A percentile compares a stretch with the other conserved stretches of the same genome.
These are phyloP conservation scores for Siniperca knerii DNA, from an alignment of 2,113 vertebrate genomes.

Conservation along the genomic window DNA sequence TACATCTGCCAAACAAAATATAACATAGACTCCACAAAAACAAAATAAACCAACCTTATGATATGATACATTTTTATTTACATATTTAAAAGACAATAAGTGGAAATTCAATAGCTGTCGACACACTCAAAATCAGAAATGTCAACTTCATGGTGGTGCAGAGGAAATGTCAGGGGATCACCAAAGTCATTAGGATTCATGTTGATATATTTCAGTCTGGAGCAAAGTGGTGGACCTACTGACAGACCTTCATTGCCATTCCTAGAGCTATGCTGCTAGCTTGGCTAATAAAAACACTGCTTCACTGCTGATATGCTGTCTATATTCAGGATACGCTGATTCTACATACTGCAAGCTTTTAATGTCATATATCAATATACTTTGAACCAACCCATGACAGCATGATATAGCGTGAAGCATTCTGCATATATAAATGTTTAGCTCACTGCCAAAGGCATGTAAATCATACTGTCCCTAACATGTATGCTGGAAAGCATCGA, in stretches of 20 bases:
- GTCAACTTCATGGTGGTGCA: too few species aligned
- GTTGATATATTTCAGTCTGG: neutral
- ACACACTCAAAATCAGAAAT: too few species aligned
- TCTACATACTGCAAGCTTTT: slow-evolving; percentile 9
- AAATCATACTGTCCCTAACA: slow-evolving; percentile 18
- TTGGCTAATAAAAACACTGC: neutral
- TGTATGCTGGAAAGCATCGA: neutral
- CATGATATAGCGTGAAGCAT: neutral
- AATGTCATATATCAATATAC: neutral
- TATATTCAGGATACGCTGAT: slow-evolving; percentile 6
- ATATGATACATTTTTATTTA: too few species aligned
- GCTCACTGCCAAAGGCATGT: slow-evolving; percentile 1
- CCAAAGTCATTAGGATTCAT: neutral
- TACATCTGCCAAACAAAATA: neutral
- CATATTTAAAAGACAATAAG: too few species aligned
- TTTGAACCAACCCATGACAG: neutral
- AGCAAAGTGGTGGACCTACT: neutral
- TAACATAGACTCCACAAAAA: neutral
- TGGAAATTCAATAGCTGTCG: too few species aligned
- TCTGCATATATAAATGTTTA: slow-evolving; percentile 9
- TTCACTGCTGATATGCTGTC: neutral
- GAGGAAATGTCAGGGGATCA: too few species aligned
- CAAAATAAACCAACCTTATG: neutral
- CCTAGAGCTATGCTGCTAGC: neutral
- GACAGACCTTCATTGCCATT: neutral